A percentile compares a stretch with the other conserved stretches of the same genome.
Conservation (phyloP, 2,113 vertebrate species). For the Microtus montanus region DNA sequence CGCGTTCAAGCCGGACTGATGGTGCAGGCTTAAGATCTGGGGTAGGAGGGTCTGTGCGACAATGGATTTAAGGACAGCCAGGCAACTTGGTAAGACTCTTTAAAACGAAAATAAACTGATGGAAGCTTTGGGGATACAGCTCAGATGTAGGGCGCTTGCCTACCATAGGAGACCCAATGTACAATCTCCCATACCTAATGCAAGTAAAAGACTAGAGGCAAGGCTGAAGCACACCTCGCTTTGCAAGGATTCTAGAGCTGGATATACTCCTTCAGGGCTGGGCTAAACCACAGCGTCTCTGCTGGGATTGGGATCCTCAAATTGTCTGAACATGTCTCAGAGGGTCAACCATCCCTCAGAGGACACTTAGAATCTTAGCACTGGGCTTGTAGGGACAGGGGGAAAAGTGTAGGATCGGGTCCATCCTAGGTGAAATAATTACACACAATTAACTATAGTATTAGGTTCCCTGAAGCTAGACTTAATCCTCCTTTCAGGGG, state of each 20-base stretch:
- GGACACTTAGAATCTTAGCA: background rate
- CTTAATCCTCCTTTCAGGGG: background rate
- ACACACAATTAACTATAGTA: background rate
- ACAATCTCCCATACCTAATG: background rate
- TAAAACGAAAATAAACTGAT: background rate
- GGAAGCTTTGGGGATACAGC: background rate
- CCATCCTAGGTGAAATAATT: background rate
- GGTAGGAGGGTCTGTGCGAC: background rate
- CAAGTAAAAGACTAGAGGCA: background rate
- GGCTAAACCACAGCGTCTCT: background rate
- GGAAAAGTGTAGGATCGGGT: background rate
- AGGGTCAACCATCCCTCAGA: background rate
- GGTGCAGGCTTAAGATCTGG: background rate
- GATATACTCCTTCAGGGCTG: background rate
- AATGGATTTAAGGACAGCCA: background rate
- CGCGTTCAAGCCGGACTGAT: background rate
- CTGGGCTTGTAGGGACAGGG: background rate
- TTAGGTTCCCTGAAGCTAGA: background rate
- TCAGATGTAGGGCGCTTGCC: background rate
- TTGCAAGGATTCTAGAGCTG: background rate
- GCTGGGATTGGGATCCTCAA: background rate
- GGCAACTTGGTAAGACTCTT: background rate
- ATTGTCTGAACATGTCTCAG: conserved; percentile 2
- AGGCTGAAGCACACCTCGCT: background rate
- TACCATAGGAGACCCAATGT: background rate